phyloP scores from a whole-genome alignment of 2,113 vertebrate genomes.

The Trematocara nigrifrons region DNA sequence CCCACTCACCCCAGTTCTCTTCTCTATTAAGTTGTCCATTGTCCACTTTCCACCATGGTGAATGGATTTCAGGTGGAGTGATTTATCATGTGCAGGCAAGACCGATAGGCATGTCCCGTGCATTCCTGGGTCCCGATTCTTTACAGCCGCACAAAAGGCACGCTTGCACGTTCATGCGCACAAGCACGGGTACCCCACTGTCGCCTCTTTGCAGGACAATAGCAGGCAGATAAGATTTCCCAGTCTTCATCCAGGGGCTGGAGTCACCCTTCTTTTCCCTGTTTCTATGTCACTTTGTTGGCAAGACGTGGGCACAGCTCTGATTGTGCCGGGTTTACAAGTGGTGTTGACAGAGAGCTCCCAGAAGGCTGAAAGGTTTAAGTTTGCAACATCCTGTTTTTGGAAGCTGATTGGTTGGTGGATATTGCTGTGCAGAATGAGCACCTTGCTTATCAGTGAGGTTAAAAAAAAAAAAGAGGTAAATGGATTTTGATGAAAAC shows the following conservation, averaged over 20 bases:
- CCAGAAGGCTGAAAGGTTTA: not conserved
- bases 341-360: conserved; percentile 29
- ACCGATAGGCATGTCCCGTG: conserved; percentile 5
- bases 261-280: not conserved
- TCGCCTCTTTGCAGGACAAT: conserved; percentile 39
- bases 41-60: not conserved
- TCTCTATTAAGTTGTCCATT: conserved; percentile 6
- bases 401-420: conserved; percentile 37
- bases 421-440: conserved; percentile 12
- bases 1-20: not conserved
- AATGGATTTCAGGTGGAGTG: conserved; percentile 32
- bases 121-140: not conserved
- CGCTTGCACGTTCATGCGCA: not conserved
- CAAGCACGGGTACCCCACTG: conserved; percentile 16
- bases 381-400: conserved; percentile 51
- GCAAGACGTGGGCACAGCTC: conserved; percentile 30
- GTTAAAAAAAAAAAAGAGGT: not conserved
- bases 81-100: conserved; percentile 27
- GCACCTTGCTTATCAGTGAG: not conserved
- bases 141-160: not conserved
- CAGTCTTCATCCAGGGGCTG: conserved; percentile 11
- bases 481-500: conserved; percentile 36
- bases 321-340: not conserved
- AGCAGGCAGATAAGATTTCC: conserved; percentile 32
- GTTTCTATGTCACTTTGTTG: conserved; percentile 3